These are phyloP conservation scores for Oxyruncus cristatus DNA, from an alignment of 2,113 vertebrate genomes.

Conservation along the genomic window DNA sequence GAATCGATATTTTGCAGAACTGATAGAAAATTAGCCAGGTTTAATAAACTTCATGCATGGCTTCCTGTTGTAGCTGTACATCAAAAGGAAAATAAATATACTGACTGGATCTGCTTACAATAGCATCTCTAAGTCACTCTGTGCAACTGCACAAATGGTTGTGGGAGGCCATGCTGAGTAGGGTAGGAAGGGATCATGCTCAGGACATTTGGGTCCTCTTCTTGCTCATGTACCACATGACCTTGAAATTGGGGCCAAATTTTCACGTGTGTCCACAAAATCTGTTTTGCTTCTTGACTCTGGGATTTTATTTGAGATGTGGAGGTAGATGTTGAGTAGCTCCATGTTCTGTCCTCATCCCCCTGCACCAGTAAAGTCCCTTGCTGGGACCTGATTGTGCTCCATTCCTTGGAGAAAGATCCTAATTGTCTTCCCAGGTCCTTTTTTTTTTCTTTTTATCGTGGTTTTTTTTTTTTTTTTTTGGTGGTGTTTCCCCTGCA, in stretches of 20 bases:
- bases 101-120: constrained; percentile 47
- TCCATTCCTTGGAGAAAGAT: not conserved
- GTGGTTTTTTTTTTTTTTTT: not conserved
- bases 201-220: not conserved
- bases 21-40: constrained; percentile 64
- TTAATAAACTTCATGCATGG: constrained; percentile 65
- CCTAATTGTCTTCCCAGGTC: not conserved
- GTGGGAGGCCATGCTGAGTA: not conserved
- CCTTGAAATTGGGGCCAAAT: not conserved
- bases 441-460: not conserved
- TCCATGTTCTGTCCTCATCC: not conserved
- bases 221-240: not conserved
- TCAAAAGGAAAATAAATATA: constrained; percentile 65
- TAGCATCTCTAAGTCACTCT: constrained; percentile 35
- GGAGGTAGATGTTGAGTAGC: not conserved
- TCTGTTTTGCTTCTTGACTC: not conserved
- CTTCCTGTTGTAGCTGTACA: constrained; percentile 49
- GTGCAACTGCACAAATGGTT: constrained; percentile 24
- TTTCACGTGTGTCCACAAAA: not conserved
- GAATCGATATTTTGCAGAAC: constrained; percentile 56
- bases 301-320: not conserved
- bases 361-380: not conserved
- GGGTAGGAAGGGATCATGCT: not conserved
- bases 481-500: not conserved
- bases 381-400: not conserved